These are phyloP conservation scores for Hippolais icterina DNA, from an alignment of 2,113 vertebrate genomes.

Conservation along the genomic window DNA sequence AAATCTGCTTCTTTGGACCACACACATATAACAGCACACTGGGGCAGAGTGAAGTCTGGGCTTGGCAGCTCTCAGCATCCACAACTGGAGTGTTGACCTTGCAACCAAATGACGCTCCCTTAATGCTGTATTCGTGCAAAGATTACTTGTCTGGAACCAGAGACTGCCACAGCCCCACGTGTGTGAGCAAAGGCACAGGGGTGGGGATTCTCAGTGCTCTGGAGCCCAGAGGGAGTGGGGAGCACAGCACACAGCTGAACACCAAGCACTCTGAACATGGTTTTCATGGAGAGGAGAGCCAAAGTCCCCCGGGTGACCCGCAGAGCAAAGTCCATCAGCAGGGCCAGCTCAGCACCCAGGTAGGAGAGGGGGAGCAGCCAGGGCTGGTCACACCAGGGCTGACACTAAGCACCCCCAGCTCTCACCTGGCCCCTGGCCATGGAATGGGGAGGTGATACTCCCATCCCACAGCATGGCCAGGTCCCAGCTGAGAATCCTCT, in stretches of 20 bases:
- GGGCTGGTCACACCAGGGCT: neutral
- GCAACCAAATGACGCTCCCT: too few species aligned
- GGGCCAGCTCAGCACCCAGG: fast-evolving
- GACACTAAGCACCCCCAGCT: neutral
- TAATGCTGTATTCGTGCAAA: neutral
- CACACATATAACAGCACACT: neutral
- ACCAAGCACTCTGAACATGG: fast-evolving
- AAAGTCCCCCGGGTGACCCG: fast-evolving
- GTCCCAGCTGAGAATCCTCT: neutral
- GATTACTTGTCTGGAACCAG: neutral
- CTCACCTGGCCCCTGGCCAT: neutral
- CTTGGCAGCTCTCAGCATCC: neutral
- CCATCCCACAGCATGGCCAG: fast-evolving
- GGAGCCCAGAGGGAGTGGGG: neutral
- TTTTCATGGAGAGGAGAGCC: neutral
- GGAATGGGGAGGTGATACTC: neutral
- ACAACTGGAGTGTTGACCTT: fast-evolving
- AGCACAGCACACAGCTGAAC: neutral
- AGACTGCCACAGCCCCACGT: fast-evolving
- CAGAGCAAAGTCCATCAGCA: fast-evolving
- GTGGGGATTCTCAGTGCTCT: neutral
- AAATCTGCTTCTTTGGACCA: neutral
- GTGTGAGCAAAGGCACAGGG: neutral
- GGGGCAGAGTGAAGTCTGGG: neutral
- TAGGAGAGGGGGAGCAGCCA: neutral